A percentile compares a stretch with the other conserved stretches of the same genome.
Evolutionary conservation across 2,797 vertebrate species (phyloP).

Genomic region (Microtus obscurus): DNA sequence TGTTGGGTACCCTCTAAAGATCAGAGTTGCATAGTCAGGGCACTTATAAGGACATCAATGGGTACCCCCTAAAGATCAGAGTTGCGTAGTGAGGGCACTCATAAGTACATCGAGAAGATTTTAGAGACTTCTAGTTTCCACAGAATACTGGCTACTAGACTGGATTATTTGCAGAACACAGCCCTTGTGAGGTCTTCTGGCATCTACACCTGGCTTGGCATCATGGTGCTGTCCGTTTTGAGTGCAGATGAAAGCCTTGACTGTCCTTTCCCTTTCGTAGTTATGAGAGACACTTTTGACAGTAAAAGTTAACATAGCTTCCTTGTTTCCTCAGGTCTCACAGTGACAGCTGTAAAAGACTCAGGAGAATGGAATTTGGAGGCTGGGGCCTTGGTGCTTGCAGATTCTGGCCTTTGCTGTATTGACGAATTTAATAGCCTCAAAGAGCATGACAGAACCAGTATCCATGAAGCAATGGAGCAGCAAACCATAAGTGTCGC

Average conservation of each 20-base stretch:
- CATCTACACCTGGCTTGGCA: not conserved
- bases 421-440: conserved; percentile 99
- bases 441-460: conserved; percentile 97
- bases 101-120: not conserved
- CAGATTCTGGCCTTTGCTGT: conserved; percentile 97
- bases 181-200: not conserved
- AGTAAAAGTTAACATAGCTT: conserved; percentile 62
- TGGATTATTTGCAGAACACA: conserved; percentile 1
- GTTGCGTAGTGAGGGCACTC: not conserved
- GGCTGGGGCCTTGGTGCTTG: conserved; percentile 96
- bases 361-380: conserved; percentile 98
- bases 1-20: not conserved
- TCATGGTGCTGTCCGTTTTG: not conserved
- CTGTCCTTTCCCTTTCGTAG: not conserved
- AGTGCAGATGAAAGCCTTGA: conserved; percentile 36
- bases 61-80: not conserved
- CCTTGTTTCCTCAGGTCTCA: conserved; percentile 91
- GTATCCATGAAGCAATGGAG: conserved; percentile 99
- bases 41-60: not conserved
- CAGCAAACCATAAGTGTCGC: conserved; percentile 98
- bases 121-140: not conserved
- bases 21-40: not conserved
- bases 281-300: conserved; percentile 6
- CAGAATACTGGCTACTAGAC: not conserved
- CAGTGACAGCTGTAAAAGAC: conserved; percentile 97